Conservation (phyloP, 2,888 invertebrate species). For the Eumacrocentrus americanus region DNA sequence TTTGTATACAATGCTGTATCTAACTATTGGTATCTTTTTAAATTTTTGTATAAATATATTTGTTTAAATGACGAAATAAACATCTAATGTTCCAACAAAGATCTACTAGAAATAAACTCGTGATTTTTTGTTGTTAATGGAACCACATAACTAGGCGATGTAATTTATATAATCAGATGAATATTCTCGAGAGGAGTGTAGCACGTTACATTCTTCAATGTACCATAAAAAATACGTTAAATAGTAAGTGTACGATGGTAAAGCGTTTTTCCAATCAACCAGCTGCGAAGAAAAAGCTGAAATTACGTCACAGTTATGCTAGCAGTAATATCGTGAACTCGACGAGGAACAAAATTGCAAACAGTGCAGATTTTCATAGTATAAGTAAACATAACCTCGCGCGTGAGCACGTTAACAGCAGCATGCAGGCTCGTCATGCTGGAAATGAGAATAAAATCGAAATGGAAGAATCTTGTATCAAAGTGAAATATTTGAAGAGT, state of each 20-base stretch:
- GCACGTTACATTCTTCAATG: slow-evolving; percentile 25
- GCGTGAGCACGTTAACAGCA: slow-evolving; percentile 17
- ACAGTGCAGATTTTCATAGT: background rate
- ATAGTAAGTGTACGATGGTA: slow-evolving; percentile 40
- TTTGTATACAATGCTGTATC: no score
- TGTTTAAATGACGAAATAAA: background rate
- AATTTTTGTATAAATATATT: background rate
- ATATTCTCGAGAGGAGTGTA: background rate
- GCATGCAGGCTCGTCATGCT: no score
- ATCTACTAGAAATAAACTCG: no score
- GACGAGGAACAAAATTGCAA: slow-evolving; percentile 16
- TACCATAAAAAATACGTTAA: slow-evolving; percentile 27
- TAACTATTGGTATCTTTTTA: background rate
- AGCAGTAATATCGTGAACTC: slow-evolving; percentile 27
- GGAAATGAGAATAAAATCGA: slow-evolving; percentile 20
- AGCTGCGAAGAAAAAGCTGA: slow-evolving; percentile 39
- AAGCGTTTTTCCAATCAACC: slow-evolving; percentile 39
- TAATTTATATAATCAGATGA: background rate
- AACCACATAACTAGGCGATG: no score
- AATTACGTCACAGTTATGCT: slow-evolving; percentile 34
- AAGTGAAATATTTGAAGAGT: slow-evolving; percentile 54
- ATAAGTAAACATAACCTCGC: slow-evolving; percentile 14
- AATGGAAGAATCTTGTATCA: slow-evolving; percentile 18
- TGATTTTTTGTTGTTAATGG: no score
- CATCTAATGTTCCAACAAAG: no score